Evolutionary conservation across 2,888 invertebrate species (phyloP), one percentile per base, ranked within the genome.

Genomic region (Cheilosia soror): DNA sequence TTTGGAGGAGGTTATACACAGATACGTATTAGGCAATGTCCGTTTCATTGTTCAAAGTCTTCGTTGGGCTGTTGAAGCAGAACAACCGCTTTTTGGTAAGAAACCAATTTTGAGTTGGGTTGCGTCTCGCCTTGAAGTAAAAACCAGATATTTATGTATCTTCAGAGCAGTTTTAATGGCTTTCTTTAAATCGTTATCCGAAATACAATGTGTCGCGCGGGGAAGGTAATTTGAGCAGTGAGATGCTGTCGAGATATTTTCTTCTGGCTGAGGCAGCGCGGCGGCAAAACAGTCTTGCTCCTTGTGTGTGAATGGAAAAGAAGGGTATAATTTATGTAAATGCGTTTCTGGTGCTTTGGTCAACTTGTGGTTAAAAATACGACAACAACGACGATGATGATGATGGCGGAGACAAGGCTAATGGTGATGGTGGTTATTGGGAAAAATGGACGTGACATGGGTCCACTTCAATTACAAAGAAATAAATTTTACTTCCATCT

Each of bases 401-500:
- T 13, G 44, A 60, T 20, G 25, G 57, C 66, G 58, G 55, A 42
- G 51, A 55, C 53, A 29, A 69, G 33, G 51, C 49, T 51, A 78
- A 57, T 44, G 44, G 37, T 79, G 47, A 31, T 42, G 55, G 66
- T 40, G 65, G 69, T 51, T 58, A n/a, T 55, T 76, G 62, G 53
- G 68, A 51, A 62, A 85, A 76, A 76, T 85, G 81, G 57, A 77
- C 81, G 81, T 85, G 85, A 85, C 76, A 85, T 85, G 81, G 85
- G 85, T 85, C 76, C 51, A 72, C 72, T 91, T 90, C 90, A 91
- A 91, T 91, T 91, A 91, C 91, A 91, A 91, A 90, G 89, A 88
- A 91, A 90, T 91, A 91, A 91, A 91, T 91, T 90, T 88, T 88
- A 89, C 89, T 90, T 90, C 90, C 90, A 90, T 90, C 90, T 90